Percentiles rank a stretch among this genome's conserved stretches.
phyloP scores from a whole-genome alignment of 2,113 vertebrate species.

The Nesogale talazaci region DNA sequence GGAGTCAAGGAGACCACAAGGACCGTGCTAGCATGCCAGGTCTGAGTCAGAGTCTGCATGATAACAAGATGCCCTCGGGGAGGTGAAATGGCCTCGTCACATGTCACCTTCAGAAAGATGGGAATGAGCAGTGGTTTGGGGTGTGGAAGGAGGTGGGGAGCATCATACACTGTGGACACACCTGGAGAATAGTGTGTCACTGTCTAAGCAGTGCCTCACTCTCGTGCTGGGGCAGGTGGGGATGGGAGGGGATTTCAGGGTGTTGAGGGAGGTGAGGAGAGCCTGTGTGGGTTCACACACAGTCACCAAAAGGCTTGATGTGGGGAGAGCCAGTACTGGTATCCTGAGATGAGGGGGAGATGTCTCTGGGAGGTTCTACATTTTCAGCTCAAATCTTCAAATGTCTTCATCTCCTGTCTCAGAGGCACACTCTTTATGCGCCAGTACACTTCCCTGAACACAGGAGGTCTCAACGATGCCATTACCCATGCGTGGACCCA shows the following conservation, averaged over 20 bases:
- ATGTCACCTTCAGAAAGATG: too few species aligned
- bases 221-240: too few species aligned
- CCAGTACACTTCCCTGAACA: too few species aligned
- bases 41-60: neutral
- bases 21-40: too few species aligned
- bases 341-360: neutral
- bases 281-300: too few species aligned
- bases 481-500: rapidly evolving
- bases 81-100: too few species aligned
- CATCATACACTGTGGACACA: too few species aligned
- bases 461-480: neutral
- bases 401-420: rapidly evolving
- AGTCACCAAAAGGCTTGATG: neutral
- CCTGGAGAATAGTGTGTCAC: neutral
- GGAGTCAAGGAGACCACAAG: too few species aligned
- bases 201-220: neutral
- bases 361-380: neutral
- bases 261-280: neutral
- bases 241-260: neutral
- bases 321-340: neutral
- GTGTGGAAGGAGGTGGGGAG: too few species aligned
- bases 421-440: neutral
- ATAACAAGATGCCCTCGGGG: neutral
- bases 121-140: too few species aligned
- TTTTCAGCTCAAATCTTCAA: neutral